phyloP scores from a whole-genome alignment of 2,797 vertebrate species.

The Amazona ochrocephala region DNA sequence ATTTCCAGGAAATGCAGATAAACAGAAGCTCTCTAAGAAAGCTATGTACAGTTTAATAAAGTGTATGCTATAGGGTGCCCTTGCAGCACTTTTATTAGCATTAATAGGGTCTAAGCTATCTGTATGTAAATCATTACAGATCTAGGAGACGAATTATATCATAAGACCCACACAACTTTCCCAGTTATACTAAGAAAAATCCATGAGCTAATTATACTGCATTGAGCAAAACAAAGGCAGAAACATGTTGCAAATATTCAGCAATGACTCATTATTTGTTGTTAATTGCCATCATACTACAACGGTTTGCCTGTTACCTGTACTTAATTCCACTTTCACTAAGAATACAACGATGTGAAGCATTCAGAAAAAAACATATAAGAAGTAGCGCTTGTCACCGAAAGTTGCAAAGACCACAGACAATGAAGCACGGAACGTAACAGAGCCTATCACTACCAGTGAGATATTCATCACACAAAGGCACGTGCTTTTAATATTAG shows the following conservation, averaged over 20 bases:
- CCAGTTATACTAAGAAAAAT: background rate
- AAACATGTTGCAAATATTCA: background rate
- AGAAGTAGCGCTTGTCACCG: background rate
- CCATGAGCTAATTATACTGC: background rate
- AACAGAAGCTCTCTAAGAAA: slow-evolving; percentile 20
- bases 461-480: background rate
- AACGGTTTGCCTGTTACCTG: background rate
- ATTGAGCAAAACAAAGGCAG: background rate
- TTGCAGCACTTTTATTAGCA: slow-evolving; percentile 46
- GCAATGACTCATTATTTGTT: background rate
- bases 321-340: background rate
- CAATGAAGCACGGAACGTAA: rapidly evolving
- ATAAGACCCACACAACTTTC: background rate
- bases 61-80: slow-evolving; percentile 36
- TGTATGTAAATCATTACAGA: slow-evolving; percentile 57
- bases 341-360: background rate
- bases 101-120: slow-evolving; percentile 51
- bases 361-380: background rate
- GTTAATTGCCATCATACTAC: background rate
- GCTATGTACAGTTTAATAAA: slow-evolving; percentile 59
- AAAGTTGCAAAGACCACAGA: background rate
- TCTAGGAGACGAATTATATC: background rate
- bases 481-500: background rate
- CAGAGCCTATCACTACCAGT: rapidly evolving
- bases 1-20: slow-evolving; percentile 42